Evolutionary conservation across 1,140 invertebrate genomes (phyloP), one percentile per base, ranked within the genome.

Genomic region (Drosophila navojoa): DNA sequence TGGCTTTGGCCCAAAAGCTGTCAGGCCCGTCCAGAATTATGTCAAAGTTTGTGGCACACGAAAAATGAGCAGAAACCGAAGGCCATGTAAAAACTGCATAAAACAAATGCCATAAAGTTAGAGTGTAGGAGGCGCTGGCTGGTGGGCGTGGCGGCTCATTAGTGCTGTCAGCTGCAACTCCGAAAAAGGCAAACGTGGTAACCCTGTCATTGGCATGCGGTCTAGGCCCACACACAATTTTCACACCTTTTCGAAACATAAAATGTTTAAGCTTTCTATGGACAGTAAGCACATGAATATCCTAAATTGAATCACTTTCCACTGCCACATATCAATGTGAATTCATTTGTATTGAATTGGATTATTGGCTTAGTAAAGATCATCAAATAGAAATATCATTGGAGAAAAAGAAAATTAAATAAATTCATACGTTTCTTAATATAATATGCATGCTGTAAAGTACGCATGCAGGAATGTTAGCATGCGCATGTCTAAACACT

Each of bases 21-120:
- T 81, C 84, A 84, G 75, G 61, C 67, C 67, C 61, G 78, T 81
- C 76, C 84, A 77, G 77, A 89, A 89, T 89, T 89, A 89, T 89
- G 84, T 90, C 84, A 89, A 89, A 89, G 84, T 89, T 89, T 89
- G 79, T 55, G 77, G 79, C 58, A 38, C 64, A 73, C 64, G 64
- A 69, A 73, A 73, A 73, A 69, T 70, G 32, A 70, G 68, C 52
- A 63, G 59, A 40, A 49, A 29, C 19, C 45, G 60, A 49, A 38
- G 42, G 50, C 63, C 53, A 76, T 68, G 60, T 69, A 72, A 72
- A 79, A 84, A 80, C 61, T 80, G 81, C 80, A 82, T 79, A 78
- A 69, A 81, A 82, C 76, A 86, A 86, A 78, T 72, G 82, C 76
- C 79, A 58, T 74, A 89, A 89, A 87, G 64, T 89, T 82, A 69